Evolutionary conservation across 2,113 vertebrate genomes (phyloP).

Genomic region (Malurus alboscapulatus): DNA sequence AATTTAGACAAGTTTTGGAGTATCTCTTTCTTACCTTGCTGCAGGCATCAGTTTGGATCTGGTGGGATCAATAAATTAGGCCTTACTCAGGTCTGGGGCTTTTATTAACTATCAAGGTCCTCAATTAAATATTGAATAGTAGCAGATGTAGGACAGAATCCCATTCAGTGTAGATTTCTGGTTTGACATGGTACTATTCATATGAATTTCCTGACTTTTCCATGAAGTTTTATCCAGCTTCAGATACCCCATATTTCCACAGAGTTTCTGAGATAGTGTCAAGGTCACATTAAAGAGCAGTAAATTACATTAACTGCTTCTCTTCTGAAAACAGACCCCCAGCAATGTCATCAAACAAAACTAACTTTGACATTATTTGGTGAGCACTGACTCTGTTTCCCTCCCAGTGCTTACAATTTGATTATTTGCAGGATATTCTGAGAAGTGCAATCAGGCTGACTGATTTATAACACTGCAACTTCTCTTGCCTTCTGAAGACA

Average conservation of each 20-base stretch:
- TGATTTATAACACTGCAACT: background rate
- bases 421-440: constrained; percentile 8
- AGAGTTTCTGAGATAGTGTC: background rate
- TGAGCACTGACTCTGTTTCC: background rate
- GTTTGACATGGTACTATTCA: background rate
- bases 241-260: background rate
- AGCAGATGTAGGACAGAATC: background rate
- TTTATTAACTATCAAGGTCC: background rate
- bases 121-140: background rate
- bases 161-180: background rate
- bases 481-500: background rate
- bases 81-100: background rate
- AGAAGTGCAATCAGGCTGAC: background rate
- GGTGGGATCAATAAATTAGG: background rate
- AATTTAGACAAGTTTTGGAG: background rate
- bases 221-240: background rate
- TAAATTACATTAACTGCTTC: background rate
- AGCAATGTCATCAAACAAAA: background rate
- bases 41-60: background rate
- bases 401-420: background rate
- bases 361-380: background rate
- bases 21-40: background rate
- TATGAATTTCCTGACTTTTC: background rate
- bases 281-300: background rate
- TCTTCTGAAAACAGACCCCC: background rate